Conservation (phyloP, 2,113 vertebrate genomes). For the Rhadina sibilatrix region DNA sequence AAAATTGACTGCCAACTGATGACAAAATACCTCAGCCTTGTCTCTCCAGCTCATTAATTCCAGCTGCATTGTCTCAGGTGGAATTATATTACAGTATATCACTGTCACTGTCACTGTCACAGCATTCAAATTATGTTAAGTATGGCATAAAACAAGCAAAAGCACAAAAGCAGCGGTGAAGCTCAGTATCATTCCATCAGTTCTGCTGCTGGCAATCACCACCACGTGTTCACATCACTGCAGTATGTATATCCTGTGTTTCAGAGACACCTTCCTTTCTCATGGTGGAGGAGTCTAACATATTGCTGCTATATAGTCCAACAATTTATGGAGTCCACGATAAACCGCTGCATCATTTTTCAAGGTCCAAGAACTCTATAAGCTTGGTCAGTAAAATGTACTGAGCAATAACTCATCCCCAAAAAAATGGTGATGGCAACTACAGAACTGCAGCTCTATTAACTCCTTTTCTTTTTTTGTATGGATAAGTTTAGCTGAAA, state of each 20-base stretch:
- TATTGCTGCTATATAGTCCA: background rate
- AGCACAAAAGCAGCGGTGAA: background rate
- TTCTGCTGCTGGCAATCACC: background rate
- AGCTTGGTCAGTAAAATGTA: conserved; percentile 60
- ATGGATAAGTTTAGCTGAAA: conserved; percentile 48
- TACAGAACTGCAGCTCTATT: conserved; percentile 56
- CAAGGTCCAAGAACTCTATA: conserved; percentile 54
- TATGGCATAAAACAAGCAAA: conserved; percentile 16
- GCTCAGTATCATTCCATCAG: background rate
- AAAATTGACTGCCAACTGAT: background rate
- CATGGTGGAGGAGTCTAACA: background rate
- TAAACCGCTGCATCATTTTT: conserved; percentile 47
- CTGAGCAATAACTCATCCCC: conserved; percentile 41
- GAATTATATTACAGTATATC: background rate
- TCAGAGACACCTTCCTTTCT: background rate
- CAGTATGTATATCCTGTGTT: background rate
- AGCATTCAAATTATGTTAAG: conserved; percentile 10
- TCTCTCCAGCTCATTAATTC: conserved; percentile 10
- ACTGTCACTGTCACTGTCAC: conserved; percentile 27
- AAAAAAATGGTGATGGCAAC: conserved; percentile 22
- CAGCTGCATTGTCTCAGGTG: conserved; percentile 34
- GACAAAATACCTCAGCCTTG: conserved; percentile 6
- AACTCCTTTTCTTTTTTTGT: background rate
- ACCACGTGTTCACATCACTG: background rate
- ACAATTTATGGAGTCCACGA: conserved; percentile 37